Percentiles rank a stretch among this genome's conserved stretches.
phyloP scores from a whole-genome alignment of 2,888 invertebrate species.

The Athripsodes cinereus region DNA sequence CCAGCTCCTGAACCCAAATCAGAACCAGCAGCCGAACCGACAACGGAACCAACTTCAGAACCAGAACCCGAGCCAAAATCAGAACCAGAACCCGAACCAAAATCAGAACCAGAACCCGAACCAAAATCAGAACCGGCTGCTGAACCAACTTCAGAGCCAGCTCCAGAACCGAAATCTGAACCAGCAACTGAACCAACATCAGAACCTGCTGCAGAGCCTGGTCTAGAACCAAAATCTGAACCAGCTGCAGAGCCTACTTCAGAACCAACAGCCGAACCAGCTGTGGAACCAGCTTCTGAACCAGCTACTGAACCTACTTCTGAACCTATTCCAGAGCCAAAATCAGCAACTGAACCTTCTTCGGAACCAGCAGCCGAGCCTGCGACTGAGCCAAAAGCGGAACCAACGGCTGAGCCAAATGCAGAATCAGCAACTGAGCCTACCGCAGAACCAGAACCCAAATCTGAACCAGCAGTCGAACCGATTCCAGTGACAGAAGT shows the following conservation, averaged over 20 bases:
- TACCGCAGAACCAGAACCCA: slow-evolving; percentile 27
- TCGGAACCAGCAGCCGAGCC: slow-evolving; percentile 31
- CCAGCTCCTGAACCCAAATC: slow-evolving; percentile 29
- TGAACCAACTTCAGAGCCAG: slow-evolving; percentile 28
- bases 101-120: slow-evolving; percentile 22
- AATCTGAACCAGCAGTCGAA: slow-evolving; percentile 29
- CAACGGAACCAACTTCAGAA: slow-evolving; percentile 29
- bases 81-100: slow-evolving; percentile 25
- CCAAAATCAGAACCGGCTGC: slow-evolving; percentile 30
- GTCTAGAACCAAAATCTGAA: slow-evolving; percentile 28
- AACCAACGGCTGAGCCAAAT: slow-evolving; percentile 28
- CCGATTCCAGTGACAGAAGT: slow-evolving; percentile 29
- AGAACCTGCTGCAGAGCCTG: slow-evolving; percentile 29
- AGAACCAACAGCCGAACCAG: slow-evolving; percentile 31
- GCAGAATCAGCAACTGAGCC: slow-evolving; percentile 21
- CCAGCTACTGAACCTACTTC: slow-evolving; percentile 32
- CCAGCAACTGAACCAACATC: slow-evolving; percentile 30
- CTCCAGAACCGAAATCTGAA: slow-evolving; percentile 31
- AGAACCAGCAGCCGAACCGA: slow-evolving; percentile 30
- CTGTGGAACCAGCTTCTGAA: slow-evolving; percentile 28
- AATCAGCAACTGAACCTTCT: slow-evolving; percentile 28
- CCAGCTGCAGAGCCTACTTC: slow-evolving; percentile 31
- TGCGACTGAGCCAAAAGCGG: slow-evolving; percentile 27
- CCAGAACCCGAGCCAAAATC: slow-evolving; percentile 23
- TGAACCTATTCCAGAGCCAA: no score